phyloP scores from a whole-genome alignment of 2,888 invertebrate genomes.

The Eudasyphora cyanicolor region DNA sequence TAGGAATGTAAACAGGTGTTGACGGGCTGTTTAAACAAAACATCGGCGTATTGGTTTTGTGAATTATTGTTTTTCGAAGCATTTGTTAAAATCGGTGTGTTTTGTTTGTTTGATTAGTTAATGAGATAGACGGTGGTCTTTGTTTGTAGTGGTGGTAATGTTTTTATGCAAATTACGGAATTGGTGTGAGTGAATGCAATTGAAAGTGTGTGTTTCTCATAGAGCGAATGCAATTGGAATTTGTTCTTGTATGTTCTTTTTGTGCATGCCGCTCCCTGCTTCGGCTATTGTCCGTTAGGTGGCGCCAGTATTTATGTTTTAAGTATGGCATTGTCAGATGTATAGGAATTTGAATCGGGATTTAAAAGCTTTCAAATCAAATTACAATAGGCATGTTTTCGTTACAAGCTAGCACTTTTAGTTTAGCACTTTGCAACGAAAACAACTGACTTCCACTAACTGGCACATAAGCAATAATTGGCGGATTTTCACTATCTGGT shows the following conservation, averaged over 20 bases:
- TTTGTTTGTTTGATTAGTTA: constrained; percentile 36
- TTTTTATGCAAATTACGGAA: background rate
- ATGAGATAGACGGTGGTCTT: background rate
- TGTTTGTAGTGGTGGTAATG: constrained; percentile 6
- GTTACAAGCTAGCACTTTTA: no score
- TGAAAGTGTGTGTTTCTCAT: background rate
- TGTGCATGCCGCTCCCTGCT: background rate
- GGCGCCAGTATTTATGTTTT: background rate
- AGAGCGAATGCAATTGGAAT: background rate
- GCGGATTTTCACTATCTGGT: no score
- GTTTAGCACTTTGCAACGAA: no score
- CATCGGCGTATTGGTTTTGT: constrained; percentile 61
- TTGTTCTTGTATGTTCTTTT: background rate
- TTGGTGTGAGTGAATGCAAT: background rate
- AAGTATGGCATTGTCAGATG: background rate
- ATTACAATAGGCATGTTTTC: no score
- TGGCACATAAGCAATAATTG: no score
- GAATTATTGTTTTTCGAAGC: background rate
- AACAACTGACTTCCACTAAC: no score
- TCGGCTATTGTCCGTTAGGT: constrained; percentile 7
- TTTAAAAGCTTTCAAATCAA: no score
- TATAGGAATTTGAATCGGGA: background rate
- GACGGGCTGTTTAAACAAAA: constrained; percentile 69
- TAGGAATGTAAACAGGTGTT: constrained; percentile 61
- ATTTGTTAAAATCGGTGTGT: constrained; percentile 29